These are phyloP conservation scores for Labroides dimidiatus DNA, from an alignment of 2,797 vertebrate species.

Conservation along the genomic window DNA sequence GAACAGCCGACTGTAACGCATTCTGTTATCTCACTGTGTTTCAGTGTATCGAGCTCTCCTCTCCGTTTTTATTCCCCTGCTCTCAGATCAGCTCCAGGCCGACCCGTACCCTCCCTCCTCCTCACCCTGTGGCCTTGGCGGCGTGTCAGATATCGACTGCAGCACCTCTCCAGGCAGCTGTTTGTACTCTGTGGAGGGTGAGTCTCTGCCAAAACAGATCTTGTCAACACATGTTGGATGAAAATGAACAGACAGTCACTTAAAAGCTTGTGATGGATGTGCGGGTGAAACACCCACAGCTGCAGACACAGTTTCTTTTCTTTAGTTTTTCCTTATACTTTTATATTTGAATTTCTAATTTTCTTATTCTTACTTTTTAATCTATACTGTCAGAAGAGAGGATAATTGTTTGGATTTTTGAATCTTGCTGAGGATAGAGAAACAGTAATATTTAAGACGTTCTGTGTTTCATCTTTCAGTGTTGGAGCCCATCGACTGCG, in stretches of 20 bases:
- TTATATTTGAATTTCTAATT: too few species aligned
- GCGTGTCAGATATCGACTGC: conserved; percentile 23
- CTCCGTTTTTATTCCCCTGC: conserved; percentile 5
- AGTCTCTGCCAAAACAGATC: conserved; percentile 14
- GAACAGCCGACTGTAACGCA: too few species aligned
- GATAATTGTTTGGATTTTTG: too few species aligned
- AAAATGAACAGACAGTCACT: background rate
- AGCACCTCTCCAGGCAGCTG: conserved; percentile 34
- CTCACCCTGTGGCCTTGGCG: conserved; percentile 42
- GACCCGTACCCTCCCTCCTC: conserved; percentile 9
- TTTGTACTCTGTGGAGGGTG: conserved; percentile 32
- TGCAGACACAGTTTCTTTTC: too few species aligned
- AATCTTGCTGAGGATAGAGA: too few species aligned
- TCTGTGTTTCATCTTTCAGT: background rate
- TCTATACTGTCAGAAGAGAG: too few species aligned
- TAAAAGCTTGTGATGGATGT: background rate
- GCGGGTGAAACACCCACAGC: background rate
- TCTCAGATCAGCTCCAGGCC: conserved; percentile 24
- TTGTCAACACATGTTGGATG: conserved; percentile 23
- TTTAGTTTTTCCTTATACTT: too few species aligned
- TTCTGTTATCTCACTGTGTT: background rate
- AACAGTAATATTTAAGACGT: background rate
- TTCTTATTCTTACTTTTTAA: too few species aligned
- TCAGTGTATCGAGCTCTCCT: background rate
- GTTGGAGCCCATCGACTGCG: conserved; percentile 42